These are phyloP conservation scores for Drosophila lini DNA, from an alignment of 1,140 invertebrate genomes.

Conservation along the genomic window DNA sequence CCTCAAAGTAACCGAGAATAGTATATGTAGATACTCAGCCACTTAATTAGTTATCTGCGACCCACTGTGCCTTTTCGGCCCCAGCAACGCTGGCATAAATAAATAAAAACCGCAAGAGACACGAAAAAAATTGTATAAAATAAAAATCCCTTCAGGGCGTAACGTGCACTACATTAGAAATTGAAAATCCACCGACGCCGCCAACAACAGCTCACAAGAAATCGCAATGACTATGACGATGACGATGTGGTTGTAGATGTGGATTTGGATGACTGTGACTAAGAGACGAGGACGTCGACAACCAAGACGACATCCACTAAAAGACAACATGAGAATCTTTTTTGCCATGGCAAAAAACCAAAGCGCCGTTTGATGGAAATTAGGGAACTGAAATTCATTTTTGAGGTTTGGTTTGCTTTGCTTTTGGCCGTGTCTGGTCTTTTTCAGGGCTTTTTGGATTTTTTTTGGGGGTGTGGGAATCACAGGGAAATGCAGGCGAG, in stretches of 20 bases:
- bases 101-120: constrained; percentile 71
- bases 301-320: constrained; percentile 51
- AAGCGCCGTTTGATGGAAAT: constrained; percentile 80
- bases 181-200: constrained; percentile 79
- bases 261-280: constrained; percentile 26
- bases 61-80: constrained; percentile 43
- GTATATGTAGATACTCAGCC: not conserved
- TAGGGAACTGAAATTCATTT: constrained; percentile 47
- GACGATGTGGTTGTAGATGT: constrained; percentile 30
- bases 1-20: too few relatives aligned
- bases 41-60: not conserved
- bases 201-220: constrained; percentile 42
- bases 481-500: constrained; percentile 42
- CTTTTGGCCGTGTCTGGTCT: constrained; percentile 3
- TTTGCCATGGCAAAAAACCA: constrained; percentile 52
- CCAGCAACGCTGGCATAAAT: constrained; percentile 58
- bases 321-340: constrained; percentile 80
- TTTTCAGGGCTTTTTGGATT: not conserved
- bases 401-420: constrained; percentile 58
- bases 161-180: constrained; percentile 83
- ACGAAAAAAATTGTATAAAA: constrained; percentile 68
- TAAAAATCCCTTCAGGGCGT: constrained; percentile 79
- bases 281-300: constrained; percentile 48
- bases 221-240: constrained; percentile 24
- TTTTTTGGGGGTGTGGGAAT: constrained; percentile 55